Percentiles rank a stretch among this genome's conserved stretches.
Conservation (phyloP, 2,113 vertebrate genomes). For the Lophius piscatorius region DNA sequence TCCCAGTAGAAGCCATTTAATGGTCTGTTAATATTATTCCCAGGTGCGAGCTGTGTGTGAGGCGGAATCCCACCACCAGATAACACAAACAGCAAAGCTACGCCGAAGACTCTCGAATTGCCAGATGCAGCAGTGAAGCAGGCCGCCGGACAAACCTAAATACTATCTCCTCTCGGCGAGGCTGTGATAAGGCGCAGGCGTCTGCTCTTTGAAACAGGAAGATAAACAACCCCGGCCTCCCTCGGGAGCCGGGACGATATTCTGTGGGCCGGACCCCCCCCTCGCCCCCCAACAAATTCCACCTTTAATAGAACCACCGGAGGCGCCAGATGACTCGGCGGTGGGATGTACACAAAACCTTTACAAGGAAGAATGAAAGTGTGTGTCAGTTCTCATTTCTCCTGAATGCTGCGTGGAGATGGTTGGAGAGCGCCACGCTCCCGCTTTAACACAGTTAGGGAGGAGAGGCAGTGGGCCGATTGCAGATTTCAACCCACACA, state of each 20-base stretch:
- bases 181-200: slow-evolving; percentile 70
- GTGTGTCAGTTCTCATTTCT: slow-evolving; percentile 73
- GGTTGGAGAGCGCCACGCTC: slow-evolving; percentile 49
- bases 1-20: slow-evolving; percentile 34
- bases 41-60: slow-evolving; percentile 18
- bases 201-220: slow-evolving; percentile 66
- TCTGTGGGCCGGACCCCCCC: slow-evolving; percentile 55
- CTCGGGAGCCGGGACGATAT: slow-evolving; percentile 54
- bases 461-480: slow-evolving; percentile 27
- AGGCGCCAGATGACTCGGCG: slow-evolving; percentile 51
- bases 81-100: slow-evolving; percentile 47
- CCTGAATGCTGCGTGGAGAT: slow-evolving; percentile 44
- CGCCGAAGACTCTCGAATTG: slow-evolving; percentile 53
- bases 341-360: slow-evolving; percentile 58
- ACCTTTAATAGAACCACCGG: slow-evolving; percentile 61
- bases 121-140: slow-evolving; percentile 48
- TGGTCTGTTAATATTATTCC: slow-evolving; percentile 57
- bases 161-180: slow-evolving; percentile 63
- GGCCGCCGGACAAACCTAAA: slow-evolving; percentile 67
- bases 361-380: slow-evolving; percentile 61
- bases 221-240: slow-evolving; percentile 69
- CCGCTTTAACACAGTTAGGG: slow-evolving; percentile 30
- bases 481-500: slow-evolving; percentile 35
- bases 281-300: slow-evolving; percentile 55
- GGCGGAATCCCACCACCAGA: slow-evolving; percentile 59